phyloP scores from a whole-genome alignment of 1,140 invertebrate genomes.

The Babylonia areolata region DNA sequence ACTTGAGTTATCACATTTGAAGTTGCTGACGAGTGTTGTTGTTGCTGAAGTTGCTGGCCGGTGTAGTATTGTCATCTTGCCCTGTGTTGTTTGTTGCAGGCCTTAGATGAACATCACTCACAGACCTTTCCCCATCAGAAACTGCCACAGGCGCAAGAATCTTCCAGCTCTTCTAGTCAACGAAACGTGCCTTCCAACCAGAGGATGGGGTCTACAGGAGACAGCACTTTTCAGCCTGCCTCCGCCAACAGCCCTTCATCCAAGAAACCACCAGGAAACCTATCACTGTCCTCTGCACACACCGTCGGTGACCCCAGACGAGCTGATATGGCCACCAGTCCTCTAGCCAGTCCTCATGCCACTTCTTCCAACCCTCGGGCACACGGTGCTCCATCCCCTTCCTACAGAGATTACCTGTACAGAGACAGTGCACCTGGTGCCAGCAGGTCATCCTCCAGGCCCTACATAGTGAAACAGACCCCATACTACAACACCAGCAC shows the following conservation, averaged over 20 bases:
- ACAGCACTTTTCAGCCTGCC: neutral
- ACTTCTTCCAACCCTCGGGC: neutral
- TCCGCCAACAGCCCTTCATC: neutral
- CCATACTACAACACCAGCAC: constrained; percentile 72
- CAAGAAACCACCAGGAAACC: constrained; percentile 4
- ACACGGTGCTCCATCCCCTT: neutral
- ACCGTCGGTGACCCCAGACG: neutral
- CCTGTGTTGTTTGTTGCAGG: constrained; percentile 17
- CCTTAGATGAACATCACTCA: neutral
- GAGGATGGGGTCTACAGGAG: neutral
- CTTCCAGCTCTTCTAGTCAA: neutral
- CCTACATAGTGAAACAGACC: constrained; percentile 62
- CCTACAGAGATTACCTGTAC: neutral
- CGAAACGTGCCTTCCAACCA: neutral
- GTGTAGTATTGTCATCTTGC: constrained; percentile 8
- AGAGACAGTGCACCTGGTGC: neutral
- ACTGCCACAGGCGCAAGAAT: neutral
- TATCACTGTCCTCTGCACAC: neutral
- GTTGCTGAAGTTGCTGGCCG: neutral
- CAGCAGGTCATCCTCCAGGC: constrained; percentile 18
- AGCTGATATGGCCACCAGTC: constrained; percentile 41
- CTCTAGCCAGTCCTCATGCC: constrained; percentile 24
- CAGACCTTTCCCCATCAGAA: neutral
- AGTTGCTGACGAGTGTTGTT: neutral
- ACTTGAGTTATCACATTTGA: too few relatives aligned